Conservation (phyloP, 35 echinoderm and acorn worm species). For the Holothuria glaberrima region DNA sequence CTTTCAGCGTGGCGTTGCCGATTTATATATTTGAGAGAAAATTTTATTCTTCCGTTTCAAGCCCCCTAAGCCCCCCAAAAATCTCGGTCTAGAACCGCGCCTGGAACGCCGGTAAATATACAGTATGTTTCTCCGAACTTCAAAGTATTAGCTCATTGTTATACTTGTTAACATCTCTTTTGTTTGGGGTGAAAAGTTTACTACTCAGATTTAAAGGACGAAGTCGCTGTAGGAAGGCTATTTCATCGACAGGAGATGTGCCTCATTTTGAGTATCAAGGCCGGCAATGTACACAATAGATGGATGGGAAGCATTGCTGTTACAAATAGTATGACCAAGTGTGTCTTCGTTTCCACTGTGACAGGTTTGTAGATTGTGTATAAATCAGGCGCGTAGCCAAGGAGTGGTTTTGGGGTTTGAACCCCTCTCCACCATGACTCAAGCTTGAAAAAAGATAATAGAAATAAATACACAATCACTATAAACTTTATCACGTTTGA, state of each 20-base stretch:
- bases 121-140: background rate
- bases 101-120: too few species aligned
- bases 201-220: conserved; percentile 56
- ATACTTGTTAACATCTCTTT: background rate
- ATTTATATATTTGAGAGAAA: too few species aligned
- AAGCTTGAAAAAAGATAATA: too few species aligned
- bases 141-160: background rate
- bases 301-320: conserved; percentile 40
- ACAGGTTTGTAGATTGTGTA: conserved; percentile 43
- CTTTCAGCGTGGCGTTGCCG: too few species aligned
- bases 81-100: too few species aligned
- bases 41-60: too few species aligned
- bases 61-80: too few species aligned
- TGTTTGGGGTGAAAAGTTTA: background rate
- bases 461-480: too few species aligned
- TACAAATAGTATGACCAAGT: conserved; percentile 19
- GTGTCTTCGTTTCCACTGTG: conserved; percentile 45
- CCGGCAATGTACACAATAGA: conserved; percentile 25
- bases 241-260: conserved; percentile 27
- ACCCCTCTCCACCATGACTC: too few species aligned
- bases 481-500: too few species aligned
- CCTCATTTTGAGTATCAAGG: conserved; percentile 31
- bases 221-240: background rate
- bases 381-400: too few species aligned
- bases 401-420: too few species aligned